Base-by-base conservation (phyloP, 2,888 invertebrate genomes). In the Blastobasis adustella region DNA sequence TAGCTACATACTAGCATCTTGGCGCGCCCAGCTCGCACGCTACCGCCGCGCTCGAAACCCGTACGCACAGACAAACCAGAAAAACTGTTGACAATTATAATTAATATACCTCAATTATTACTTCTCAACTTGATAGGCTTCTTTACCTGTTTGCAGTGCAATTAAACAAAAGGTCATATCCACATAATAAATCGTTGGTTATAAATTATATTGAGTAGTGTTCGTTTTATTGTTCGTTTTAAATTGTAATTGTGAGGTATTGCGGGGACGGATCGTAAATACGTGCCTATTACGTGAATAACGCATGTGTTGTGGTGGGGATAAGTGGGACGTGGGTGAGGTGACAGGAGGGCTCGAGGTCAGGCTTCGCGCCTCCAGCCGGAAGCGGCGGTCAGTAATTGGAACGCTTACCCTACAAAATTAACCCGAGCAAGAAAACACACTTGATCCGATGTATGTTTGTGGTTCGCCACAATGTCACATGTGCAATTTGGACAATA, bases 371-470 rank as follows among this genome's bases (percentile, higher is more conserved):
- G 76, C 83, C 80, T 82, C 67, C 56, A 65, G 54, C 70, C 77
- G 85, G 86, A 85, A 81, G 84, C 57, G 85, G 86, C 80, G 54
- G 57, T 51, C 69, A 67, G 49, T 73, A 82, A 85, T 80, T 78
- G 76, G 59, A 54, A 67, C 61, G 61, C 61, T 66, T 65, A 61
- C 65, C 64, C 60, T 62, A 67, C 65, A 53, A 65, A 72, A 74
- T 74, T 71, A 64, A 61, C 49, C 23, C 23, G 23, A 23, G 3
- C 23, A 23, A 23, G 23, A 23, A 23, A 23, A 23, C 23, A 23
- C 23, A 23, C 23, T 23, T 23, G 23, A 23, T 23, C 23, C 23
- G 3, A 23, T 23, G 23, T 23, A 3, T 1, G 23, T 23, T 23
- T 23, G 23, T 23, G 23, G 23, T 23, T 23, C 23, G 23, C 23